phyloP scores from a whole-genome alignment of 2,888 invertebrate species.

The Malachius bipustulatus region DNA sequence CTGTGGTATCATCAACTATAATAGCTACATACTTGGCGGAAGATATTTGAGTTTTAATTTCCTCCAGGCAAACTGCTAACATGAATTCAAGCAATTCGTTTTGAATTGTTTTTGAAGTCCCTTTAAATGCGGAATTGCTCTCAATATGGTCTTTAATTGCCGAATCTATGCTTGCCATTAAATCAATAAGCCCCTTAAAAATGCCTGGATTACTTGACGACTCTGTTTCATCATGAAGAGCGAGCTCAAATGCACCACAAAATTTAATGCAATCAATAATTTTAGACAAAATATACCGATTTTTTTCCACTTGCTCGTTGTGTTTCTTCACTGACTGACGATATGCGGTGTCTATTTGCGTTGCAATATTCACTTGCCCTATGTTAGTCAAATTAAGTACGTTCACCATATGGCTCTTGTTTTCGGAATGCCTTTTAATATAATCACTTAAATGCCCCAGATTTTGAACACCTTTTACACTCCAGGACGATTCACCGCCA shows the following conservation, averaged over 20 bases:
- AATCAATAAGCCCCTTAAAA: slow-evolving; percentile 25
- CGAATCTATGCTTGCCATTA: slow-evolving; percentile 22
- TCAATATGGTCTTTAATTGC: slow-evolving; percentile 22
- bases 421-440: slow-evolving; percentile 14
- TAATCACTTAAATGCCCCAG: slow-evolving; percentile 11
- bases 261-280: slow-evolving; percentile 14
- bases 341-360: too few species aligned
- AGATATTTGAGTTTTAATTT: slow-evolving; percentile 23
- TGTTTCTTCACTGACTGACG: too few species aligned
- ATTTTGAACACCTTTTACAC: slow-evolving; percentile 12
- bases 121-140: slow-evolving; percentile 23
- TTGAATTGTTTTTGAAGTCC: slow-evolving; percentile 25
- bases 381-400: slow-evolving; percentile 12
- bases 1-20: slow-evolving; percentile 26
- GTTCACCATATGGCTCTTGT: slow-evolving; percentile 12
- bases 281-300: slow-evolving; percentile 14
- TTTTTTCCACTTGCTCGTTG: slow-evolving; percentile 14
- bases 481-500: slow-evolving; percentile 15
- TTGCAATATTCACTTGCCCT: too few species aligned
- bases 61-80: slow-evolving; percentile 22
- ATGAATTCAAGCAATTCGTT: slow-evolving; percentile 27
- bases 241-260: too few species aligned
- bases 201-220: slow-evolving; percentile 21
- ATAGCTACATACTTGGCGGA: slow-evolving; percentile 18
- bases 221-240: slow-evolving; percentile 23